Evolutionary conservation across 2,113 vertebrate genomes (phyloP).

Genomic region (Rhinoptilus africanus): DNA sequence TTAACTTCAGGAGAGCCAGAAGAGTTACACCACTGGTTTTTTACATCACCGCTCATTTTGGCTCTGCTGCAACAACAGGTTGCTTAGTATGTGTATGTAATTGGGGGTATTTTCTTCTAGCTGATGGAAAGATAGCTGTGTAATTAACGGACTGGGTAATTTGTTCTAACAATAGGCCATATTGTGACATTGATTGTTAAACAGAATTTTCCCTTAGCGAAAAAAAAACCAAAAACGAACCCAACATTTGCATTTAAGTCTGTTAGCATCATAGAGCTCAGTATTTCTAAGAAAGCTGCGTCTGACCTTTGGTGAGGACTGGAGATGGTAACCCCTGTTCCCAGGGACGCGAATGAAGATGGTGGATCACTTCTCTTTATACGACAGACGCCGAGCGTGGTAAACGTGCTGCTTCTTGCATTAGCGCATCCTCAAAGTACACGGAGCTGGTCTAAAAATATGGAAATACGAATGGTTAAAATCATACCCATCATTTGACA

Average conservation of each 20-base stretch:
- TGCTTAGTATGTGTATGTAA: background rate
- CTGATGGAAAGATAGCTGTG: background rate
- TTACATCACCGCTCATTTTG: background rate
- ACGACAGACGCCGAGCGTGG: background rate
- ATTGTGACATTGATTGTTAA: background rate
- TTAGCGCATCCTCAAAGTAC: background rate
- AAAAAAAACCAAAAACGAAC: background rate
- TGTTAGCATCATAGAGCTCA: background rate
- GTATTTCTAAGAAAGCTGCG: background rate
- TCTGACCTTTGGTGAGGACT: background rate
- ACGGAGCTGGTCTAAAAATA: background rate
- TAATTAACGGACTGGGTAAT: slow-evolving; percentile 29
- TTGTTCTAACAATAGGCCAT: background rate
- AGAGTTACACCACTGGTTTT: background rate
- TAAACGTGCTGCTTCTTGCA: background rate
- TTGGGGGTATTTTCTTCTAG: background rate
- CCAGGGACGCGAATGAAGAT: background rate
- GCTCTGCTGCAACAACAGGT: background rate
- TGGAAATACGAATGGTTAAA: background rate
- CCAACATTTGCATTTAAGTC: background rate
- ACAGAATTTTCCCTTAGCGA: background rate
- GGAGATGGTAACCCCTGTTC: background rate
- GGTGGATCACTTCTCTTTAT: background rate
- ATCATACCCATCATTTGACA: background rate
- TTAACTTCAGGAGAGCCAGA: background rate